Percentiles rank a stretch among this genome's conserved stretches.
phyloP scores from a whole-genome alignment of 2,113 vertebrate genomes.

The Balaeniceps rex region DNA sequence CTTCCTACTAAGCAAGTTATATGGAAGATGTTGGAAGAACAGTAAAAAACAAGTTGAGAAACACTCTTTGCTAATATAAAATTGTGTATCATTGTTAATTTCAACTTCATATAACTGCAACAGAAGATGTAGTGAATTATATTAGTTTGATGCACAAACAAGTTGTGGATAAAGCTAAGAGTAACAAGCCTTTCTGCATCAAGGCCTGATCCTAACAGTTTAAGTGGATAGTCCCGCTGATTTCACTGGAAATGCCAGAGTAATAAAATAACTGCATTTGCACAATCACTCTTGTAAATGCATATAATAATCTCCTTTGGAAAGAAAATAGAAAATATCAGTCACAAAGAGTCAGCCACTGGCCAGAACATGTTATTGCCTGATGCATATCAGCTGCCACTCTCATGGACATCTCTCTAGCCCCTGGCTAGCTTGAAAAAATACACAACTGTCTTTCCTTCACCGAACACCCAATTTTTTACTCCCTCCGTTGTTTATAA shows the following conservation, averaged over 20 bases:
- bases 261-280: background rate
- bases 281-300: background rate
- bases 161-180: background rate
- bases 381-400: conserved; percentile 74
- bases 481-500: conserved; percentile 76
- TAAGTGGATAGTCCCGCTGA: background rate
- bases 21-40: background rate
- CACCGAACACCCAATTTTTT: conserved; percentile 77
- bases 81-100: background rate
- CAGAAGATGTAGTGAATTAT: background rate
- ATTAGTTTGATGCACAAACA: background rate
- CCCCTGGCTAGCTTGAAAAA: conserved; percentile 74
- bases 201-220: background rate
- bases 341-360: conserved; percentile 30
- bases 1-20: background rate
- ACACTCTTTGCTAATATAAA: background rate
- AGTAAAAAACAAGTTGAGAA: background rate
- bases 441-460: conserved; percentile 79
- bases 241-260: background rate
- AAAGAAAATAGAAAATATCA: conserved; percentile 48
- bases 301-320: conserved; percentile 50
- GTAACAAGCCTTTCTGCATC: background rate
- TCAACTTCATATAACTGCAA: background rate
- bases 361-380: conserved; percentile 42
- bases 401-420: conserved; percentile 62